These are phyloP conservation scores for Volucella inanis DNA, from an alignment of 2,888 invertebrate genomes.

Conservation along the genomic window DNA sequence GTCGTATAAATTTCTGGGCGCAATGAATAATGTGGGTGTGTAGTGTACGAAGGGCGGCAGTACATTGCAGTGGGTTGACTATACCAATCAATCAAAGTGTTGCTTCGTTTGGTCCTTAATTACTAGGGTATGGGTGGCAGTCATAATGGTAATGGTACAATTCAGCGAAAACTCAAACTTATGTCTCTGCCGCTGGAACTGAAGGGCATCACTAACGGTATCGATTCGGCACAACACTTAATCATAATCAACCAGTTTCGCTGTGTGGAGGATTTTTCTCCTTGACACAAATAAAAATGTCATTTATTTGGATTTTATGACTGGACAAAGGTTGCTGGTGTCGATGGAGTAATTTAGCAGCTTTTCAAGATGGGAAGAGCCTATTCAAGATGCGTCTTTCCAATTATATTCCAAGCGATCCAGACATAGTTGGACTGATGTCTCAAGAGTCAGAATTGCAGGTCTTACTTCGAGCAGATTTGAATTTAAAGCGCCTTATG, in stretches of 20 bases:
- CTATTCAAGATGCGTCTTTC: too few species aligned
- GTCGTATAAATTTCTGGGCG: slow-evolving; percentile 64
- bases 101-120: slow-evolving; percentile 64
- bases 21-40: slow-evolving; percentile 51
- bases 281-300: too few species aligned
- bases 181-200: slow-evolving; percentile 44
- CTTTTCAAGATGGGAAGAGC: too few species aligned
- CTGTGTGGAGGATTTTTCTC: slow-evolving; percentile 27
- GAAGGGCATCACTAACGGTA: slow-evolving; percentile 60
- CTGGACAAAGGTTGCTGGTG: too few species aligned
- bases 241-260: slow-evolving; percentile 64
- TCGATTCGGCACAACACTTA: slow-evolving; percentile 59
- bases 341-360: too few species aligned
- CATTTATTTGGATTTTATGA: too few species aligned
- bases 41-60: neutral
- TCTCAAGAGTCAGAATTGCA: too few species aligned
- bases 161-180: slow-evolving; percentile 44
- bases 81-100: slow-evolving; percentile 74
- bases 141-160: slow-evolving; percentile 18
- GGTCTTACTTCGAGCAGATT: too few species aligned
- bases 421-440: too few species aligned
- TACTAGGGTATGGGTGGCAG: slow-evolving; percentile 32
- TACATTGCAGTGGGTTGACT: slow-evolving; percentile 42
- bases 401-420: too few species aligned
- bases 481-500: too few species aligned